phyloP scores from a whole-genome alignment of 2,113 vertebrate species.

The Cervus canadensis region DNA sequence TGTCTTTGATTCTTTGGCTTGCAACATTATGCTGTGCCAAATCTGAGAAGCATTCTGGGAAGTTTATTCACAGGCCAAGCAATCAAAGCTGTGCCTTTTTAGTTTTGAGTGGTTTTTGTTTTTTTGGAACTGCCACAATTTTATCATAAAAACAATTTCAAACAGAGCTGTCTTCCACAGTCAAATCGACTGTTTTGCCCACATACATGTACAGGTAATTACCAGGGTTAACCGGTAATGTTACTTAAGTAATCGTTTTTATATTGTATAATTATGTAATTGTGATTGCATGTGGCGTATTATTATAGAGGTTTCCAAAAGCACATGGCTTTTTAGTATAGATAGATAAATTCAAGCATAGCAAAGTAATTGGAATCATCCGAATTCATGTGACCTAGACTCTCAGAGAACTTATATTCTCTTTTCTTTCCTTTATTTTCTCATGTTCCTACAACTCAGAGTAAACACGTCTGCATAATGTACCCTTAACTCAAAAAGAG shows the following conservation, averaged over 20 bases:
- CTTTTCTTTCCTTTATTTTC: background rate
- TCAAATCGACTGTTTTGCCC: slow-evolving; percentile 39
- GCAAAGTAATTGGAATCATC: background rate
- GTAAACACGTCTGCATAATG: slow-evolving; percentile 11
- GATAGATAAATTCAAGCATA: slow-evolving; percentile 19
- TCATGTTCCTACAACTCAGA: background rate
- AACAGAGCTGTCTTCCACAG: slow-evolving; percentile 71
- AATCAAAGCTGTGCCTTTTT: slow-evolving; percentile 72
- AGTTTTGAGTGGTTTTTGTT: background rate
- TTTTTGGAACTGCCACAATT: slow-evolving; percentile 65
- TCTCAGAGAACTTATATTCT: background rate
- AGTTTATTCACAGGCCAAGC: slow-evolving; percentile 71
- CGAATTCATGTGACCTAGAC: background rate
- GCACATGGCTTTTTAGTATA: background rate
- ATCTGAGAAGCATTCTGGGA: slow-evolving; percentile 74
- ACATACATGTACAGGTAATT: slow-evolving; percentile 60
- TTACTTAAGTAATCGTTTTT: slow-evolving; percentile 62
- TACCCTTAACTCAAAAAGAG: background rate
- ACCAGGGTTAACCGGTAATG: slow-evolving; percentile 47
- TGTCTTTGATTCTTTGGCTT: slow-evolving; percentile 72
- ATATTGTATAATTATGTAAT: slow-evolving; percentile 59
- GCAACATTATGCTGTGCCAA: slow-evolving; percentile 61
- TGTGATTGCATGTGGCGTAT: slow-evolving; percentile 39
- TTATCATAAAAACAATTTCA: slow-evolving; percentile 74
- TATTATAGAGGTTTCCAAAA: slow-evolving; percentile 47